Evolutionary conservation across 1,140 invertebrate species (phyloP).

Genomic region (Zaprionus davidi): DNA sequence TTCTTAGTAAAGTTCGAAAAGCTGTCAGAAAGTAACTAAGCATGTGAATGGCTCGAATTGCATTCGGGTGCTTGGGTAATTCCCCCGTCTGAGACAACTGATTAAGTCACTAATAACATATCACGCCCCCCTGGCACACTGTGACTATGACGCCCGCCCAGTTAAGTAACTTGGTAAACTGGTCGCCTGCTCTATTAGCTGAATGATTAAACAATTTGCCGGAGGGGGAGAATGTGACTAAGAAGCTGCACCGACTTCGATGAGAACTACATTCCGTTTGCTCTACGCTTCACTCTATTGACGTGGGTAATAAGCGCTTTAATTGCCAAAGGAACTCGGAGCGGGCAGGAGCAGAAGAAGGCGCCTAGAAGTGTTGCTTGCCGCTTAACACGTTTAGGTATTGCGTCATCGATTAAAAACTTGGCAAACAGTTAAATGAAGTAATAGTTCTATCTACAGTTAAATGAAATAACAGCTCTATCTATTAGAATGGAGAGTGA

Average conservation of each 20-base stretch:
- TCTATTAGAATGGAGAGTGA: neutral
- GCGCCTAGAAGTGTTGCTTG: neutral
- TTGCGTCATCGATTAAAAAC: neutral
- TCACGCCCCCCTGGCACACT: constrained; percentile 1
- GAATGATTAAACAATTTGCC: constrained; percentile 6
- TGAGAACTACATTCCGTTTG: neutral
- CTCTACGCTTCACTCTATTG: neutral
- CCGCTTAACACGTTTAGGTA: neutral
- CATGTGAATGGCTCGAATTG: neutral
- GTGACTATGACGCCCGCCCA: neutral
- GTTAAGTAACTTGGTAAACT: neutral
- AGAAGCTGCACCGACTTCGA: neutral
- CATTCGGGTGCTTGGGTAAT: neutral
- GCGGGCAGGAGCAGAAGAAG: neutral
- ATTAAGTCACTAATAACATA: constrained; percentile 4
- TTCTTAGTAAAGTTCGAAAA: neutral
- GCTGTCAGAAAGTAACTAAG: neutral
- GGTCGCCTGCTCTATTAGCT: constrained; percentile 6
- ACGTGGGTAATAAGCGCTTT: constrained; percentile 1
- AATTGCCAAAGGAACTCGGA: neutral
- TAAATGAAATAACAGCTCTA: neutral
- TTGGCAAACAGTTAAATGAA: neutral
- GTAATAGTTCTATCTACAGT: neutral
- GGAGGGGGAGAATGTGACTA: neutral
- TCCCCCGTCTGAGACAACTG: constrained; percentile 1